These are phyloP conservation scores for Myotis lucifugus DNA, from an alignment of 2,113 vertebrate genomes.

Conservation along the genomic window DNA sequence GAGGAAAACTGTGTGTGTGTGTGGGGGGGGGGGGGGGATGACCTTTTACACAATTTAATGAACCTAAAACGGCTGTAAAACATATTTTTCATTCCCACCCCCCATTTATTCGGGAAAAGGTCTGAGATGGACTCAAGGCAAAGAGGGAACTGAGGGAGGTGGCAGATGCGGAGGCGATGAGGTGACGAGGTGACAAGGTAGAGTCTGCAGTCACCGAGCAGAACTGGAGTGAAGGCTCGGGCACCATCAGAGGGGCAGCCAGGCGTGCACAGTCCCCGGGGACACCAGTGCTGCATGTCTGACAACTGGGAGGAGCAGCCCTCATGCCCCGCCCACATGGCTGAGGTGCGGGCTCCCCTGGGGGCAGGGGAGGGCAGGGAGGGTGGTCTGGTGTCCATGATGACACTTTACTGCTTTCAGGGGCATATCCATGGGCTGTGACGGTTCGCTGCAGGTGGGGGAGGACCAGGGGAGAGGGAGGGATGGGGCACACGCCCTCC, in stretches of 20 bases:
- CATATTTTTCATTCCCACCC: neutral
- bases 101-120: neutral
- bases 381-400: neutral
- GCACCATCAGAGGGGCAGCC: neutral
- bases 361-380: no score
- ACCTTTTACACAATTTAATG: neutral
- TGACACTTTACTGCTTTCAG: neutral
- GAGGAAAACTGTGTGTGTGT: no score
- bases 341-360: neutral
- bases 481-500: neutral
- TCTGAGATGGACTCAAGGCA: neutral
- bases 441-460: neutral
- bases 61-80: neutral
- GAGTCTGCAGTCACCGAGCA: neutral
- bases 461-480: neutral
- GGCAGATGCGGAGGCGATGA: neutral
- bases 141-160: neutral
- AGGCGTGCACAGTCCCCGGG: fast-evolving
- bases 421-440: neutral
- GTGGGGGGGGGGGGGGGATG: no score
- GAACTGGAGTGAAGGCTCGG: neutral
- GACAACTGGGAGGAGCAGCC: neutral
- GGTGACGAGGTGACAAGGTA: neutral
- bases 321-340: neutral
- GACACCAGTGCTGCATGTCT: neutral